Evolutionary conservation across 2,797 vertebrate genomes (phyloP).

Genomic region (Neostethus bicornis): DNA sequence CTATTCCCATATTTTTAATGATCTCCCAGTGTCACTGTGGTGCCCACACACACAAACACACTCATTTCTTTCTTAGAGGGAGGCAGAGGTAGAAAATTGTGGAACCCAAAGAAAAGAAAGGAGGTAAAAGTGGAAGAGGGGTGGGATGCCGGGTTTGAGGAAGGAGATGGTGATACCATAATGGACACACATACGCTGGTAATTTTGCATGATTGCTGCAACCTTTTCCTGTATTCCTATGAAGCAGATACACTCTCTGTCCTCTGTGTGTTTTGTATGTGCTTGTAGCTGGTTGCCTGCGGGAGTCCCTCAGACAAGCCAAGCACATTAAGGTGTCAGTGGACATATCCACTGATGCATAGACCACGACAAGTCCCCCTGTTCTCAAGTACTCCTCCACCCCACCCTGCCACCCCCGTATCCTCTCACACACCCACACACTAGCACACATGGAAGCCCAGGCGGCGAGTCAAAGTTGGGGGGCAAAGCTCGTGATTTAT

Average conservation of each 20-base stretch:
- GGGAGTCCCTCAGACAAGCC: constrained; percentile 71
- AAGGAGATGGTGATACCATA: neutral
- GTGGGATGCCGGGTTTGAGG: constrained; percentile 16
- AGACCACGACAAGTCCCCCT: constrained; percentile 40
- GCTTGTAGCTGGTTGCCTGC: constrained; percentile 36
- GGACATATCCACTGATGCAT: constrained; percentile 75
- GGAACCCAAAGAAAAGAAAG: constrained; percentile 12
- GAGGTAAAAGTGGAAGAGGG: neutral
- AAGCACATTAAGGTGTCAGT: constrained; percentile 79
- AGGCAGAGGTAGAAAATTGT: constrained; percentile 36
- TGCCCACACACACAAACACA: neutral
- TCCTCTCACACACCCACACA: constrained; percentile 13
- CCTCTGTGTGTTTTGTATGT: constrained; percentile 24
- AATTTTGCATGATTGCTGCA: constrained; percentile 11
- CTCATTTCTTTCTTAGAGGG: neutral
- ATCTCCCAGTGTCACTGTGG: constrained; percentile 43
- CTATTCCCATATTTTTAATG: constrained; percentile 70
- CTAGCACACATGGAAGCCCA: constrained; percentile 24
- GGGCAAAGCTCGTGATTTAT: constrained; percentile 71
- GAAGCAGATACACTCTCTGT: constrained; percentile 18
- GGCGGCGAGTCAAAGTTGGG: constrained; percentile 56
- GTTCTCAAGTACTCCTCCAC: no score
- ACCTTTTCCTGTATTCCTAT: constrained; percentile 7
- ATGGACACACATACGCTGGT: constrained; percentile 4
- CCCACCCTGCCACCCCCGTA: constrained; percentile 18